A percentile compares a stretch with the other conserved stretches of the same genome.
These are phyloP conservation scores for Phorcus lineatus DNA, from an alignment of 2,888 invertebrate genomes.

Conservation along the genomic window DNA sequence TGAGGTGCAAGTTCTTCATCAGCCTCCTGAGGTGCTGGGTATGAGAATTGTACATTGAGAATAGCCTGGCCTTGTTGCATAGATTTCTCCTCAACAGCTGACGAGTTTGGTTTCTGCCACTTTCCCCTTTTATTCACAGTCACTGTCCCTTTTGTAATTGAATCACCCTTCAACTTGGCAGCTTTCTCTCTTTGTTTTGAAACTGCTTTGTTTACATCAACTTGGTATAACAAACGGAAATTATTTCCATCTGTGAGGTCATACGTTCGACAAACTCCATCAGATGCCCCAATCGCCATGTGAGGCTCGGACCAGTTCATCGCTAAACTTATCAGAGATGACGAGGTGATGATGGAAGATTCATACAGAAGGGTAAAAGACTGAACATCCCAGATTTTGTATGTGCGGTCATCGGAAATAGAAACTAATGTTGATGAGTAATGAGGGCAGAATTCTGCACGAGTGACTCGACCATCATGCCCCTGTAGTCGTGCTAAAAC, in stretches of 20 bases:
- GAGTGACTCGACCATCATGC: slow-evolving; percentile 63
- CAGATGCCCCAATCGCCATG: slow-evolving; percentile 68
- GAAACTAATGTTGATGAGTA: slow-evolving; percentile 69
- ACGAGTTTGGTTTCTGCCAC: background rate
- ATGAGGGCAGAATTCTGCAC: slow-evolving; percentile 71
- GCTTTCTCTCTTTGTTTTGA: slow-evolving; percentile 40
- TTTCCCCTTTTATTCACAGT: slow-evolving; percentile 19
- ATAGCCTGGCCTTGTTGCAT: background rate
- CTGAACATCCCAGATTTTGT: slow-evolving; percentile 71
- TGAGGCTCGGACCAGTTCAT: slow-evolving; percentile 65
- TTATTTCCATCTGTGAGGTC: slow-evolving; percentile 69
- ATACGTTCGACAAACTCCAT: slow-evolving; percentile 67
- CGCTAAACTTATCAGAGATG: slow-evolving; percentile 67
- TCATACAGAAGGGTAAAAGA: slow-evolving; percentile 65
- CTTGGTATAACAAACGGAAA: slow-evolving; percentile 66
- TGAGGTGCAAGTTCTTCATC: background rate
- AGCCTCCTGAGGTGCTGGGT: background rate
- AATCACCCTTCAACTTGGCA: background rate
- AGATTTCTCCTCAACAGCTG: background rate
- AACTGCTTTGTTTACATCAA: slow-evolving; percentile 61
- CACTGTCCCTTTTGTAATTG: slow-evolving; percentile 1
- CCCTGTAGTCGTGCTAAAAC: slow-evolving; percentile 63
- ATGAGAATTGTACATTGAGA: background rate
- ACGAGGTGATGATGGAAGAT: slow-evolving; percentile 68
- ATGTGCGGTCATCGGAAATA: slow-evolving; percentile 71